Evolutionary conservation across 2,888 invertebrate genomes (phyloP), one percentile per base, ranked within the genome.

Genomic region (Drosophila kanekoi): DNA sequence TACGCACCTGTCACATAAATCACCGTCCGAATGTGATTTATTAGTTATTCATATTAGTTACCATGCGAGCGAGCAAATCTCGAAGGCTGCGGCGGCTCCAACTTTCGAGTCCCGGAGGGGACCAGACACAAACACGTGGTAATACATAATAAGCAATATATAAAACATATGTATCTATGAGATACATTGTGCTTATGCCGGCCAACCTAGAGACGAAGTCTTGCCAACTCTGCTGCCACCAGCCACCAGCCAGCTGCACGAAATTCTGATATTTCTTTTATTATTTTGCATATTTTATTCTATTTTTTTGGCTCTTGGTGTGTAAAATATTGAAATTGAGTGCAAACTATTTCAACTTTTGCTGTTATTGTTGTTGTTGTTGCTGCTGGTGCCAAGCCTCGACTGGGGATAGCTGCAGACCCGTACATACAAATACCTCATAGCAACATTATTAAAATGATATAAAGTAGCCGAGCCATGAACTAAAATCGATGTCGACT

Each of bases 1-100:
- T 84, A 84, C 83, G 83, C 83, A 84, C 83, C 83, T 84, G 83
- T 87, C 83, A 84, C 88, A 84, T 84, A 84, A 84, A 84, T 84
- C 83, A 87, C 80, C 70, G 80, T 76, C 76, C 69, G 65, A 70
- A 82, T 82, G 83, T 84, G 83, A 84, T 84, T 84, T 84, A 84
- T 84, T 84, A 87, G 87, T 82, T 85, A 84, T 84, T 87, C 86
- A 84, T 84, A 84, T 84, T 87, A 84, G 83, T 87, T 85, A 79
- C 80, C 73, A 64, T 23, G 66, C 74, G 28, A 64, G 37, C 52
- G 48, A 37, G 52, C 53, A 49, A 74, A 43, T 64, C 70, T 75
- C 70, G 32, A 53, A 72, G 61, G 53, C 58, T 60, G 52, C 52
- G 51, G 48, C 67, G 32, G 54, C 57, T 64, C 40, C 63, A 53